These are phyloP conservation scores for Sclerurus mexicanus DNA, from an alignment of 2,113 vertebrate genomes.

Conservation along the genomic window DNA sequence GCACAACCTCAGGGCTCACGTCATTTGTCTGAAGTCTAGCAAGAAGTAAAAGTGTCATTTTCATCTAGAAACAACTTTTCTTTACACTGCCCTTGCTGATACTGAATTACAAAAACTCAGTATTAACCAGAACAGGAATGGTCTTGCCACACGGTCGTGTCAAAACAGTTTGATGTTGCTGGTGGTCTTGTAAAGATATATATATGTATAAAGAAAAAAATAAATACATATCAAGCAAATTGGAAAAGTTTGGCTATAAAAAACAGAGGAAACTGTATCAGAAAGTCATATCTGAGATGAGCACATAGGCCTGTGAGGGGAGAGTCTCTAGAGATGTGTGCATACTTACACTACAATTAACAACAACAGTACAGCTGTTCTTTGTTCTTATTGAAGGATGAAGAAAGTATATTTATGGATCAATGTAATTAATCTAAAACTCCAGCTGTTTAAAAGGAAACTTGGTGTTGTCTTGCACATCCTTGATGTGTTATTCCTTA, in stretches of 20 bases:
- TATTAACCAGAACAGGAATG: not conserved
- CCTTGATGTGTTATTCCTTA: not conserved
- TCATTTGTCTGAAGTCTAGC: not conserved
- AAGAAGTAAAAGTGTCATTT: not conserved
- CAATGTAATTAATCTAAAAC: not conserved
- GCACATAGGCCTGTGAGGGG: not conserved
- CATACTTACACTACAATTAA: not conserved
- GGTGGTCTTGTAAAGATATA: not conserved
- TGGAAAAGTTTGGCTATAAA: not conserved
- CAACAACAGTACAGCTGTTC: not conserved
- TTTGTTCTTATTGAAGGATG: not conserved
- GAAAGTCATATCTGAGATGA: not conserved
- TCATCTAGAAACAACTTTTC: not conserved
- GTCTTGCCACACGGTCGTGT: not conserved
- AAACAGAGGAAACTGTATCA: not conserved
- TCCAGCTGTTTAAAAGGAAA: slow-evolving; percentile 7
- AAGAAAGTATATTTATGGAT: not conserved
- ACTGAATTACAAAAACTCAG: not conserved
- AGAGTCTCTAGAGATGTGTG: not conserved
- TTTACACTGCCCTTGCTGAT: not conserved
- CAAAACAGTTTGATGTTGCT: not conserved
- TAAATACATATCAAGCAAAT: not conserved
- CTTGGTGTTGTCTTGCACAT: not conserved
- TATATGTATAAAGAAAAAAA: not conserved
- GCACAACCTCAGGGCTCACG: not conserved